Percentiles rank a stretch among this genome's conserved stretches.
Conservation (phyloP, 1,140 invertebrate species). For the Ceratosolen fusciceps region DNA sequence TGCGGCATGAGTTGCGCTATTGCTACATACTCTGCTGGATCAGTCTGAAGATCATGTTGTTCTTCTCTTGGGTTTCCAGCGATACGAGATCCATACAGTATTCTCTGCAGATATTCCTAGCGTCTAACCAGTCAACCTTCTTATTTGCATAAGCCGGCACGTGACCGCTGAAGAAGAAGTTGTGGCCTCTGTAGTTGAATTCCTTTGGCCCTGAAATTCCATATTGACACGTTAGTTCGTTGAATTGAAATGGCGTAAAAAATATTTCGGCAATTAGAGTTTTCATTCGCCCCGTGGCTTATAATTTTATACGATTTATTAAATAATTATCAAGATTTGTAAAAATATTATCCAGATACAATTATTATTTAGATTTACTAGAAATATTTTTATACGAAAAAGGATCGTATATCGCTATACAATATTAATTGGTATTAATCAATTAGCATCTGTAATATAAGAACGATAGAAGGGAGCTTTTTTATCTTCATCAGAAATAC, state of each 20-base stretch:
- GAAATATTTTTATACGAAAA: too few species aligned
- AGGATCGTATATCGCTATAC: too few species aligned
- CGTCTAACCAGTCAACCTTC: conserved; percentile 91
- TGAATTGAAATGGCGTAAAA: not conserved
- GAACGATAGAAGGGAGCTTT: too few species aligned
- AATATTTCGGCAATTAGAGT: not conserved
- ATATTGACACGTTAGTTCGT: not conserved
- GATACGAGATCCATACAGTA: conserved; percentile 94
- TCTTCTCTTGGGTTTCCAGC: conserved; percentile 89
- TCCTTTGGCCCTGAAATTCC: conserved; percentile 85
- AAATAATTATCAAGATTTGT: too few species aligned
- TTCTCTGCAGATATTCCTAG: conserved; percentile 89
- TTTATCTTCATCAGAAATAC: too few species aligned
- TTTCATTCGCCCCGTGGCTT: not conserved
- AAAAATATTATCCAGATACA: too few species aligned
- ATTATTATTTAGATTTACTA: too few species aligned
- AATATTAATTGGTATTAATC: too few species aligned
- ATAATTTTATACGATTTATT: not conserved
- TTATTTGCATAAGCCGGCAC: conserved; percentile 82
- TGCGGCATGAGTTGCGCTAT: not conserved
- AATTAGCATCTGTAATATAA: too few species aligned
- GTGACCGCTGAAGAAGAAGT: conserved; percentile 91
- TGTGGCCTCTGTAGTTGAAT: conserved; percentile 87
- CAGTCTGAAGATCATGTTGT: conserved; percentile 88
- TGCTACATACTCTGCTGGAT: conserved; percentile 84